Base-by-base conservation (phyloP, 2,113 vertebrate species). In the Tachysurus vachellii region DNA sequence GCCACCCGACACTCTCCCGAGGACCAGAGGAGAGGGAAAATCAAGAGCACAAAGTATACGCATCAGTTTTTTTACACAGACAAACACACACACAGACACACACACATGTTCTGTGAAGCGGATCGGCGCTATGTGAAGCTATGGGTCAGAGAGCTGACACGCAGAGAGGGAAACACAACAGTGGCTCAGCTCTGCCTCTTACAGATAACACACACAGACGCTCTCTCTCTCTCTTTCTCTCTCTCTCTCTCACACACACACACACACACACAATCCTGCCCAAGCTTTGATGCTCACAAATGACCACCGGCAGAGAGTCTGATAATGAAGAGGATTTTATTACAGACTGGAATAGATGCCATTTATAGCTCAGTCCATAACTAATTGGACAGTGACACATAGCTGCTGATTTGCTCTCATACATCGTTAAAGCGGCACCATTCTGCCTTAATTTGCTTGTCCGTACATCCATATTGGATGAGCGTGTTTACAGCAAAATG, bases 71-170 rank as follows among this genome's bases (percentile, higher is more conserved):
- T 73, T 2, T 21, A 16, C 61, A 80, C 28, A 79, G 26, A 57
- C 53, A 56, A n/a, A 57, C 17, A 56, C 13, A 44, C 83, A 73
- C 36, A 36, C 50, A n/a, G 36, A 9, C 56, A 12, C 76, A 71
- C 75, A 85, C 59, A 7, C 3, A 28, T 36, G 66, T 17, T 31
- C 71, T 61, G 86, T 82, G 50, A 85, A 90, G 88, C 91, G 84
- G 89, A 85, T 90, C 89, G 86, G 83, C 82, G 71, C 90, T 86
- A 91, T 85, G 66, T 87, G 90, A 57, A 79, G 70, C 84, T 91
- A 90, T 59, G 88, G 94, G 93, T 94, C 93, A 93, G 44, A 88
- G 86, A 93, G 89, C 91, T 91, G 88, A 92, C 94, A 89, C 91
- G 68, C 19, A 54, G 76, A 70, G 61, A 86, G 61, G 59, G 85